phyloP scores from a whole-genome alignment of 37 sponge, comb jelly and placozoan genomes.

The Aplysina aerophoba region DNA sequence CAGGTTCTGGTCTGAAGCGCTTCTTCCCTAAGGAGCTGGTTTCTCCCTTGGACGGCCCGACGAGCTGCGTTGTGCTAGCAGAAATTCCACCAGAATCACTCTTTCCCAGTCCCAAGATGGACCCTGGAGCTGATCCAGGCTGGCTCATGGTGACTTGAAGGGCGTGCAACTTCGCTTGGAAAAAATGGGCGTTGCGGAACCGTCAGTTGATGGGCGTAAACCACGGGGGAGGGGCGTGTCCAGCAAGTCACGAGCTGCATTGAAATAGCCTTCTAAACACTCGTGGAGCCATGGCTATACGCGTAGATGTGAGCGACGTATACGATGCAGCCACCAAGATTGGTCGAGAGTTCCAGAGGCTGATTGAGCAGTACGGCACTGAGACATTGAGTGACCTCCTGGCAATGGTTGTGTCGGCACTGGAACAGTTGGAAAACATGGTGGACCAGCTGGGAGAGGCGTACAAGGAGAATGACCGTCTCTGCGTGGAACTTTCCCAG shows the following conservation, averaged over 20 bases:
- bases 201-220: too few species aligned
- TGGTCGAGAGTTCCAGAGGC: constrained; percentile 64
- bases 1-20: constrained; percentile 57
- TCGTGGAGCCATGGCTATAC: neutral
- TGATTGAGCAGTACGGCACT: constrained; percentile 46
- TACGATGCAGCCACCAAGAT: constrained; percentile 54
- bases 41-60: constrained; percentile 18
- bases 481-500: neutral
- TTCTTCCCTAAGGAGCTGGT: neutral
- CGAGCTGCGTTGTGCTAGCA: constrained; percentile 19
- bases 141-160: constrained; percentile 12
- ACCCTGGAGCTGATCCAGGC: constrained; percentile 8
- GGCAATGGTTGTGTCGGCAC: constrained; percentile 48
- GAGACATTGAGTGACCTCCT: constrained; percentile 32
- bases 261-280: too few species aligned
- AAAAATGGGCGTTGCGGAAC: too few species aligned
- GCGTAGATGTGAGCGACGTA: constrained; percentile 54
- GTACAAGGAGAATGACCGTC: constrained; percentile 16
- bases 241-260: too few species aligned
- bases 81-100: neutral
- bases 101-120: constrained; percentile 13
- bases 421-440: constrained; percentile 63
- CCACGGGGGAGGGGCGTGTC: too few species aligned
- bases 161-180: too few species aligned
- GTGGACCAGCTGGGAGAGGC: constrained; percentile 62